phyloP scores from a whole-genome alignment of 2,113 vertebrate genomes.

The Nerophis ophidion region DNA sequence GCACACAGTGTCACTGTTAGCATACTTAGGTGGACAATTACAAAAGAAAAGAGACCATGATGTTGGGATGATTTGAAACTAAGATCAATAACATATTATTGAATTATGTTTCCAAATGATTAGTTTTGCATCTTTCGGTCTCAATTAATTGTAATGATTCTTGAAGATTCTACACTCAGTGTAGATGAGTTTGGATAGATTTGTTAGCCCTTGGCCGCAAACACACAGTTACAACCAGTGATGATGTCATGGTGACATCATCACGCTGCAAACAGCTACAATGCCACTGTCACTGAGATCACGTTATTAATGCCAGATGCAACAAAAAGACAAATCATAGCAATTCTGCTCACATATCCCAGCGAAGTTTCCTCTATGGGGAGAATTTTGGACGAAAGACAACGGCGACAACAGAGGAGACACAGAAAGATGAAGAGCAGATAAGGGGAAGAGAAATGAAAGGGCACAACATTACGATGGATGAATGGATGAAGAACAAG shows the following conservation, averaged over 20 bases:
- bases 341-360: conserved; percentile 96
- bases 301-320: conserved; percentile 50
- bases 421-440: conserved; percentile 57
- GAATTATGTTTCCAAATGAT: neutral
- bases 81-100: neutral
- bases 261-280: conserved; percentile 12
- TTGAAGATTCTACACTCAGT: conserved; percentile 4
- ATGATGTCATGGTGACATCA: conserved; percentile 21
- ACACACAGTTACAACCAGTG: conserved; percentile 25
- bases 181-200: conserved; percentile 3
- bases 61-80: conserved; percentile 25
- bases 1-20: conserved; percentile 32
- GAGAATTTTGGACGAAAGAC: conserved; percentile 67
- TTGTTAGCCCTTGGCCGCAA: conserved; percentile 21
- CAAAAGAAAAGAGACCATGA: conserved; percentile 32
- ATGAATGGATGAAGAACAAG: conserved; percentile 43
- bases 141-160: conserved; percentile 17
- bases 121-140: conserved; percentile 36
- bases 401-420: conserved; percentile 52
- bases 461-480: conserved; percentile 61
- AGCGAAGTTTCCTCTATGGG: conserved; percentile 97
- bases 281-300: conserved; percentile 39
- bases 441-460: conserved; percentile 59
- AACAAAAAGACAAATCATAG: conserved; percentile 60
- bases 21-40: conserved; percentile 35